phyloP scores from a whole-genome alignment of 1,140 invertebrate species.

The Orius insidiosus region DNA sequence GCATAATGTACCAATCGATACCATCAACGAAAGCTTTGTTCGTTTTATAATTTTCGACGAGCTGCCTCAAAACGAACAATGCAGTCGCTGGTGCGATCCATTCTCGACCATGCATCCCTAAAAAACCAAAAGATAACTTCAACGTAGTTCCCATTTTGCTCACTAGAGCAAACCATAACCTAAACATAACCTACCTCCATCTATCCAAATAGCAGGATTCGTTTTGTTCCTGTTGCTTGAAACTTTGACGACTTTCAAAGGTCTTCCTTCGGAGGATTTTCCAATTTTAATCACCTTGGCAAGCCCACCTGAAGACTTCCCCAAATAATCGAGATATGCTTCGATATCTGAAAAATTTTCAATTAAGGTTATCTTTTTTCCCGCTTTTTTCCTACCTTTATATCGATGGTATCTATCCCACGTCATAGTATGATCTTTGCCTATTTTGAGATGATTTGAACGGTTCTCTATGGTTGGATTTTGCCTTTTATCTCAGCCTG shows the following conservation, averaged over 20 bases:
- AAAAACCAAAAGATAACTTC: conserved; percentile 15
- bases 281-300: conserved; percentile 55
- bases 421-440: conserved; percentile 20
- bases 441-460: conserved; percentile 31
- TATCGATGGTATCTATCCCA: conserved; percentile 23
- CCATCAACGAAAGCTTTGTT: conserved; percentile 41
- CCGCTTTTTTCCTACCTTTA: conserved; percentile 14
- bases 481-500: conserved; percentile 47
- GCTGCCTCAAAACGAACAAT: conserved; percentile 61
- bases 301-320: conserved; percentile 46
- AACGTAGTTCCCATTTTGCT: too few species aligned
- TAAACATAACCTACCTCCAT: conserved; percentile 29
- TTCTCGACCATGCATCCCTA: conserved; percentile 77
- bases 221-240: conserved; percentile 25
- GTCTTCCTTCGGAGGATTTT: conserved; percentile 50
- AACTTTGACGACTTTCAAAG: conserved; percentile 48
- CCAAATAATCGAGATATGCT: conserved; percentile 38
- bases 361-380: not conserved
- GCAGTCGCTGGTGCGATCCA: conserved; percentile 81
- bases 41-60: conserved; percentile 51
- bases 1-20: conserved; percentile 52
- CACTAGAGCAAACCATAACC: too few species aligned
- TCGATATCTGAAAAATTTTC: conserved; percentile 28
- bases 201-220: conserved; percentile 43
- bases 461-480: conserved; percentile 39